Conservation (phyloP, 1,140 invertebrate species). For the Drosophila trapezifrons region DNA sequence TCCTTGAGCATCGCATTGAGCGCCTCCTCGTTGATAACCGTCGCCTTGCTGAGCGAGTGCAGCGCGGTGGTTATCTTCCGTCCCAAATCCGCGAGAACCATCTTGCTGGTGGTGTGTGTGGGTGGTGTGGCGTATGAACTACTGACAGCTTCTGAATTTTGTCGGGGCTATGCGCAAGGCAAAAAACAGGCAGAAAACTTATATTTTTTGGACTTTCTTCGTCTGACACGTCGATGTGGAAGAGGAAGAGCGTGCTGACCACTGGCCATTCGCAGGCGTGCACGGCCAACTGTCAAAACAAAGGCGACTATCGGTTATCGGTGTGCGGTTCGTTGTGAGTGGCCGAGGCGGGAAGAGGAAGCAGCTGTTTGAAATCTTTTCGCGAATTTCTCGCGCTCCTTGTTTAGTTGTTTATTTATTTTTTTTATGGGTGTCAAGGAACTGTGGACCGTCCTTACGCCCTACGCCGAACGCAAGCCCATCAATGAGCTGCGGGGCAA, state of each 20-base stretch:
- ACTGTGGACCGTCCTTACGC: constrained; percentile 90
- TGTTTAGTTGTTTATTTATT: not conserved
- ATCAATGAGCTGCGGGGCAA: constrained; percentile 90
- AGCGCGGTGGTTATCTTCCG: constrained; percentile 99
- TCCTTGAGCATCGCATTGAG: constrained; percentile 99
- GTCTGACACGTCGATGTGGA: constrained; percentile 70
- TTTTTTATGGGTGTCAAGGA: constrained; percentile 91
- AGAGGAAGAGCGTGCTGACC: constrained; percentile 50
- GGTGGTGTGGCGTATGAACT: constrained; percentile 30
- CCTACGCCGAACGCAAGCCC: constrained; percentile 89
- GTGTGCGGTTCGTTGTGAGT: constrained; percentile 5
- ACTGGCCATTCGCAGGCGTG: constrained; percentile 39
- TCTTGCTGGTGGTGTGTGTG: constrained; percentile 85
- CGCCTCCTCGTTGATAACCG: constrained; percentile 99
- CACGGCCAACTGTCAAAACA: constrained; percentile 50
- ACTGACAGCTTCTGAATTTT: constrained; percentile 56
- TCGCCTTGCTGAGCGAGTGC: constrained; percentile 98
- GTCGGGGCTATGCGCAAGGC: constrained; percentile 31
- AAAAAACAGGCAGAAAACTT: constrained; percentile 52
- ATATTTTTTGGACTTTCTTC: constrained; percentile 52
- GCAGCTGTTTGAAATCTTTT: constrained; percentile 19
- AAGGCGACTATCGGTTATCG: constrained; percentile 25
- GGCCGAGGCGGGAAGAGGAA: constrained; percentile 1
- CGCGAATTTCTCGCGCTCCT: constrained; percentile 14
- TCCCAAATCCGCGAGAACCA: constrained; percentile 99